These are phyloP conservation scores for Cerceris rybyensis DNA, from an alignment of 2,888 invertebrate genomes.

Conservation along the genomic window DNA sequence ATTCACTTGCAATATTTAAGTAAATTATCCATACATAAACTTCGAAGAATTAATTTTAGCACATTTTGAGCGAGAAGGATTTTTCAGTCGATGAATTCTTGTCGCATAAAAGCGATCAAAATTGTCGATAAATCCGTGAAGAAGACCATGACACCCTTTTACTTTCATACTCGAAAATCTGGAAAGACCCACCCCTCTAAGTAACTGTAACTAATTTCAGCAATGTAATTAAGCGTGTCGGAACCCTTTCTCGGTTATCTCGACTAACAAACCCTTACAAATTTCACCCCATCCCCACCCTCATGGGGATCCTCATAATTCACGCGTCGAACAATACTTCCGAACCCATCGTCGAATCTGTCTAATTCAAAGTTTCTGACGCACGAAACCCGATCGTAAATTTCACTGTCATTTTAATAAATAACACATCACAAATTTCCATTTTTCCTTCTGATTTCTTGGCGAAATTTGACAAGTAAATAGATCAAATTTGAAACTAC, in stretches of 20 bases:
- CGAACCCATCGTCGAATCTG: not conserved
- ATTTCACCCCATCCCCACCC: slow-evolving; percentile 12
- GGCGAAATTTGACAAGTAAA: too few species aligned
- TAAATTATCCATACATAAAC: too few species aligned
- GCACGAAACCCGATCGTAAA: not conserved
- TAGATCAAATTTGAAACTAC: too few species aligned
- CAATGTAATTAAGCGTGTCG: slow-evolving; percentile 26
- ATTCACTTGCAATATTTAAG: too few species aligned
- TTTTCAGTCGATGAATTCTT: too few species aligned
- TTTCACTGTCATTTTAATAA: not conserved
- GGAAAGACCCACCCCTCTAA: not conserved
- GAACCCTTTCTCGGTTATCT: slow-evolving; percentile 31
- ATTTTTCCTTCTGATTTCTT: too few species aligned
- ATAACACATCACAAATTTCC: too few species aligned
- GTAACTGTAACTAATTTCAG: slow-evolving; percentile 22
- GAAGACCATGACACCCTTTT: not conserved
- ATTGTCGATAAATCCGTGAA: too few species aligned
- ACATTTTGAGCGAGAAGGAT: too few species aligned
- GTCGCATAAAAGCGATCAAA: too few species aligned
- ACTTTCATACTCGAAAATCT: not conserved
- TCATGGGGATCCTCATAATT: slow-evolving; percentile 10
- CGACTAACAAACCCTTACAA: slow-evolving; percentile 36
- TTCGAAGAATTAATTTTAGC: too few species aligned
- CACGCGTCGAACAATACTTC: slow-evolving; percentile 7
- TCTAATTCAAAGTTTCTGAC: not conserved